phyloP scores from a whole-genome alignment of 2,113 vertebrate genomes.

The Tyto alba region DNA sequence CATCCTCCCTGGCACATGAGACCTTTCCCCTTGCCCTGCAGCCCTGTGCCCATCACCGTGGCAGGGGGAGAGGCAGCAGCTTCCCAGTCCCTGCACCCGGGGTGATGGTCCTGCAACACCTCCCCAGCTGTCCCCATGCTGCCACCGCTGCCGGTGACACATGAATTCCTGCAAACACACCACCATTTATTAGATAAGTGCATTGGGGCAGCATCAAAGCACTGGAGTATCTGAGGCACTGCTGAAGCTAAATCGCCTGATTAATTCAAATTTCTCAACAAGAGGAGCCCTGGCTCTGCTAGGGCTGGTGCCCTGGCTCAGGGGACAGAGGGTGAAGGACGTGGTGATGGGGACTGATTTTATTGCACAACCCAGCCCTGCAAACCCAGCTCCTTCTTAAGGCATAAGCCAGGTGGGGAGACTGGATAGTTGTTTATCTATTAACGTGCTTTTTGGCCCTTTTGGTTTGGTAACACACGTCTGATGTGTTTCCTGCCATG shows the following conservation, averaged over 20 bases:
- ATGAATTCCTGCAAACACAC: neutral
- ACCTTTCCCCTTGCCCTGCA: accelerated
- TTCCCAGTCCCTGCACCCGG: neutral
- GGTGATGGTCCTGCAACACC: neutral
- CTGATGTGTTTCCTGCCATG: neutral
- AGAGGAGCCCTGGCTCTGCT: neutral
- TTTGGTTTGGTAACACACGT: neutral
- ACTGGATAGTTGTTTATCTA: neutral
- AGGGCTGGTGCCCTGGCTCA: neutral
- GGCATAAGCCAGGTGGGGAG: neutral
- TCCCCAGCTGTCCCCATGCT: neutral
- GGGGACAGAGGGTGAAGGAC: neutral
- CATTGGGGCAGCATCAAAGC: neutral
- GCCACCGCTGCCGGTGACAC: neutral
- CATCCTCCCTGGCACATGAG: neutral
- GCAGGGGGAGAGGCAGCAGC: neutral
- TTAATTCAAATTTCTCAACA: neutral
- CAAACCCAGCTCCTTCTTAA: neutral
- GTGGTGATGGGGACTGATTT: neutral
- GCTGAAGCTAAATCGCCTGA: neutral
- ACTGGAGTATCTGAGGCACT: neutral
- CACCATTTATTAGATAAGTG: neutral
- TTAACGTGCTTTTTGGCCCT: neutral
- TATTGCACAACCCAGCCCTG: neutral
- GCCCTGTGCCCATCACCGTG: neutral